Evolutionary conservation across 30 jellyfish, hydroid and myxozoan genomes (phyloP), one percentile per base, ranked within the genome.

Genomic region (Aurelia sp.): DNA sequence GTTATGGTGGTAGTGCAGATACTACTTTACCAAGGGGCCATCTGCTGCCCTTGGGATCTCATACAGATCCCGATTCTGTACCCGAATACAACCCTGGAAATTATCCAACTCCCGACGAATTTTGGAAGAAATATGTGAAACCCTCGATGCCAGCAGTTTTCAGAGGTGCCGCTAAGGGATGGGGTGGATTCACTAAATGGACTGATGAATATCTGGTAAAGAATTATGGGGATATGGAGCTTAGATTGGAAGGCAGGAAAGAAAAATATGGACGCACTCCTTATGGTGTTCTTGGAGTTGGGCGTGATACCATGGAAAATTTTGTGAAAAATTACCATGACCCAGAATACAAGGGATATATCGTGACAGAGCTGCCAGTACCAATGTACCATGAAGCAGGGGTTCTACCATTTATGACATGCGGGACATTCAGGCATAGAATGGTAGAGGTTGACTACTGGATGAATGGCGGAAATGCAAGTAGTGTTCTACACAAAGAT

Each of bases 21-120:
- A 35, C 20, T 53, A 55, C 9, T 33, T 16, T 66, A 5, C 94
- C 82, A 6, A 62, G 58, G 63, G 94, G 94, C 70, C 98, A 92
- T 62, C n/a, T 80, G 79, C 87, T 80, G 81, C 98, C 98, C 21
- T 64, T 92, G 24, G 98, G 98, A 10, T 76, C 91, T 13, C 98
- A 92, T 79, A 63, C 73, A 27, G 84, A 86, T 31, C 97, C 98
- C 61, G 95, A 81, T 17, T 15, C 84, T 6, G 95, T 92, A 4
- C 96, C 88, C 44, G 98, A 91, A 63, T 59, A 80, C 81, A 63
- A 75, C 2, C 52, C 58, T 15, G 83, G 72, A 18, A 55, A 58
- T 38, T 70, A 89, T 51, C 92, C 92, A 63, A 67, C 94, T 7
- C 94, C 97, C 13, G 88, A 75, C 69, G 95, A 78, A 20, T 91